phyloP scores from a whole-genome alignment of 1,140 invertebrate species.

The Aphidius gifuensis region DNA sequence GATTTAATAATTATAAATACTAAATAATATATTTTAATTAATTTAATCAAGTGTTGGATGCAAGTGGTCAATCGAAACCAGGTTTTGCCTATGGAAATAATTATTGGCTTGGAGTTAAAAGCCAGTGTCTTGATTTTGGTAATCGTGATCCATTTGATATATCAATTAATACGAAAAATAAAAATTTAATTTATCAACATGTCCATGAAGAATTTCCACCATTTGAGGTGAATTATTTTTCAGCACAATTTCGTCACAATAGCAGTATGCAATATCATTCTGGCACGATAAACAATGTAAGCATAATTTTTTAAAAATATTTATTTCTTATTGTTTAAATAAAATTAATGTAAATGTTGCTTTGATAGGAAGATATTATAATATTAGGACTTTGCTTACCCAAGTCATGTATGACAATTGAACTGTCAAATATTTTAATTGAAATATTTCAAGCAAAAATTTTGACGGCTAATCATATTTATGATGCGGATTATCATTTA shows the following conservation, averaged over 20 bases:
- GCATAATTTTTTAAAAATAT: slow-evolving; percentile 20
- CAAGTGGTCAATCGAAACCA: slow-evolving; percentile 48
- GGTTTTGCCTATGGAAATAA: slow-evolving; percentile 56
- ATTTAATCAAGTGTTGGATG: slow-evolving; percentile 49
- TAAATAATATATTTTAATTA: not conserved
- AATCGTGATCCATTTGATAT: slow-evolving; percentile 36
- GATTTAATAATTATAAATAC: not conserved
- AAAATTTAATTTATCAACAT: slow-evolving; percentile 40
- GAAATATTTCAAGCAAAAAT: slow-evolving; percentile 35
- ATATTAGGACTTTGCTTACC: slow-evolving; percentile 49
- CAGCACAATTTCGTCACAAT: slow-evolving; percentile 48
- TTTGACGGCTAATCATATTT: slow-evolving; percentile 35
- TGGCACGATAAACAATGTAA: slow-evolving; percentile 44
- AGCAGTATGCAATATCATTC: slow-evolving; percentile 51
- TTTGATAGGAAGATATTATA: slow-evolving; percentile 38
- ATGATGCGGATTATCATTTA: slow-evolving; percentile 36
- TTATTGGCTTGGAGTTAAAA: slow-evolving; percentile 52
- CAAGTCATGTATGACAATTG: slow-evolving; percentile 33
- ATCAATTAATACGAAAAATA: slow-evolving; percentile 23
- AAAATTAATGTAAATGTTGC: not conserved
- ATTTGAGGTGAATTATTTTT: slow-evolving; percentile 44
- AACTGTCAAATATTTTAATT: slow-evolving; percentile 35
- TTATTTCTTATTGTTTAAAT: slow-evolving; percentile 8
- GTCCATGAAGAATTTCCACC: slow-evolving; percentile 46
- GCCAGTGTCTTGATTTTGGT: slow-evolving; percentile 43